Percentiles rank a stretch among this genome's conserved stretches.
phyloP scores from a whole-genome alignment of 2,113 vertebrate genomes.

The Microcebus tavaratra region DNA sequence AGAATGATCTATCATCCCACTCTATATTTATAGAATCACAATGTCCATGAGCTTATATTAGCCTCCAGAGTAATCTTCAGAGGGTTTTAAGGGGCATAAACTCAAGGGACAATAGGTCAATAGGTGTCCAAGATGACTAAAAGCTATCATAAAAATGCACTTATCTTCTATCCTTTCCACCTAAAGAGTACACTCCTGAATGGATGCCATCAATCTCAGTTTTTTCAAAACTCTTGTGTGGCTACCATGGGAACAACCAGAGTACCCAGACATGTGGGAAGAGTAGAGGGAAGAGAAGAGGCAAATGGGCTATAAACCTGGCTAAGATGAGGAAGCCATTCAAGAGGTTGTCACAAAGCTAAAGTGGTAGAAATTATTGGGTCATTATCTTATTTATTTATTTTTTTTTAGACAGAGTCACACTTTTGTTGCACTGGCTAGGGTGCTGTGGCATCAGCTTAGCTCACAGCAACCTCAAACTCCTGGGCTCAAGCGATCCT shows the following conservation, averaged over 20 bases:
- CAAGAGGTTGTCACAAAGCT: background rate
- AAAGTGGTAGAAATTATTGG: background rate
- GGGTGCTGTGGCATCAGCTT: too few relatives aligned
- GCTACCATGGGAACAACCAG: background rate
- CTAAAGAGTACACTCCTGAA: slow-evolving; percentile 24
- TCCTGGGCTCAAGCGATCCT: too few relatives aligned
- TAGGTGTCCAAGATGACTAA: slow-evolving; percentile 43
- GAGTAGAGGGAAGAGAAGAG: background rate
- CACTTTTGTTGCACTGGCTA: too few relatives aligned
- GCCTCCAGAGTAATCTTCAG: background rate
- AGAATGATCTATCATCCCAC: background rate
- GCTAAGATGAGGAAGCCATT: background rate
- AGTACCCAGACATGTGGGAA: background rate
- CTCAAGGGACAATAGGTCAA: background rate
- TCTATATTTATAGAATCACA: background rate
- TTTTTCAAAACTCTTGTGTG: slow-evolving; percentile 8
- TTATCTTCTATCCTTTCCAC: slow-evolving; percentile 59
- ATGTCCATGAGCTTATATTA: background rate
- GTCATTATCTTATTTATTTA: background rate
- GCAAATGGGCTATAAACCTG: background rate
- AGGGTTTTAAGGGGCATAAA: slow-evolving; percentile 28
- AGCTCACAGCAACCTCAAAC: too few relatives aligned
- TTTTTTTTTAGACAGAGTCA: too few relatives aligned
- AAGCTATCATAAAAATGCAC: slow-evolving; percentile 45
- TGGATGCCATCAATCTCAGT: slow-evolving; percentile 27